Base-by-base conservation (phyloP, 64 coral and sea anemone genomes). In the Acropora yongei region DNA sequence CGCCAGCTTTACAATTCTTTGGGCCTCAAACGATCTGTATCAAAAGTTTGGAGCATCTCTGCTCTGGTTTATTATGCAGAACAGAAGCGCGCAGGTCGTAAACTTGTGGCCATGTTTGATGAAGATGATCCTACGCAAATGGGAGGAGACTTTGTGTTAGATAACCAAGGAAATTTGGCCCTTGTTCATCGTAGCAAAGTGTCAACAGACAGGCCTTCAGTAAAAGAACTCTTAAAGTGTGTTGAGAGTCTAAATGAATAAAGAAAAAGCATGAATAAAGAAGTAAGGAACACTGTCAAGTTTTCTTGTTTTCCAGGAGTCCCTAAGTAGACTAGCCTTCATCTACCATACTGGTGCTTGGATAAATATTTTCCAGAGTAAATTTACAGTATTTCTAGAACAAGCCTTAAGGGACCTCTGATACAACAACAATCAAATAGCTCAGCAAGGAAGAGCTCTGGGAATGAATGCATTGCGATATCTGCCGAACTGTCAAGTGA, bases 81-180 rank as follows among this genome's bases (percentile, higher is more conserved):
- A 68, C 88, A 99, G 49, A 86, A 93, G 84, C 53, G 89, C 47
- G 91, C 91, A 74, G 94, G 94, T 1, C 90, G 92, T 43, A 78
- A 87, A 43, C 75, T 99, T 58, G 57, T 90, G 13, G 68, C 72
- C 1, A 51, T 88, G 51, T 84, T 96, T 39, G 92, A 99, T n/a
- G 92, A 89, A 47, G 97, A 99, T 71, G 97, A 99, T 47, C 91
- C 90, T 2, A 88, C 84, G 44, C 97, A 99, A 55, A 93, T 99
- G 87, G 97, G 94, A 8, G 97, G 97, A 18, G 85, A 99, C 78
- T 96, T 99, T 76, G 79, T 99, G 17, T 78, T 99, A 53, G 86
- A 96, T 94, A 17, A 50, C 17, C n/a, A 84, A 6, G 97, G 97
- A 44, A 96, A 86, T 40, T 79, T 99, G 75, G 78, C 53, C 6